A percentile compares a stretch with the other conserved stretches of the same genome.
Evolutionary conservation across 2,113 vertebrate genomes (phyloP).

Genomic region (Hassar affinis): DNA sequence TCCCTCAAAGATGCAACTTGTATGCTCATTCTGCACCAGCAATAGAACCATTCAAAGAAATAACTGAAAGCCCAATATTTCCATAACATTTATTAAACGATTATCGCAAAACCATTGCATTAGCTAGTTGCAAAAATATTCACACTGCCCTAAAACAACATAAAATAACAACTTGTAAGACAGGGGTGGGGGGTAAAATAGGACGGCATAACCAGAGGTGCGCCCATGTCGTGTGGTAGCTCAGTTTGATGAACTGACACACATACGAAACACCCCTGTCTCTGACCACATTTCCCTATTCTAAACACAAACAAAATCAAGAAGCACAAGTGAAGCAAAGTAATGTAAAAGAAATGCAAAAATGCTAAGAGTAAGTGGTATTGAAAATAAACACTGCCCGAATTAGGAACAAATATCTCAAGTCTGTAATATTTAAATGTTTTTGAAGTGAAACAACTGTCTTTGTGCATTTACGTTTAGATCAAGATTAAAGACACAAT

Average conservation of each 20-base stretch:
- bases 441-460: neutral
- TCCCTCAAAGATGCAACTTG: no score
- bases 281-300: neutral
- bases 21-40: no score
- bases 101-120: neutral
- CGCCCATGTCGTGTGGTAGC: no score
- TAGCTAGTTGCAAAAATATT: neutral
- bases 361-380: neutral
- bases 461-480: neutral
- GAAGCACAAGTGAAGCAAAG: neutral
- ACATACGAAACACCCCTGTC: neutral
- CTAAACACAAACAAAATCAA: neutral
- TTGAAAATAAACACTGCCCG: neutral
- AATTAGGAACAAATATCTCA: neutral
- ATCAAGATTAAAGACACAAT: neutral
- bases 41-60: no score
- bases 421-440: neutral
- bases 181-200: neutral
- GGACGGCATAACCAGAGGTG: neutral
- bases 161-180: neutral
- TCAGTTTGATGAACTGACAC: neutral
- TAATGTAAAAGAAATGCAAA: neutral
- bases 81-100: neutral
- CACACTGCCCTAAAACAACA: neutral
- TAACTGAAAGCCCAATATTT: no score